phyloP scores from a whole-genome alignment of 2,888 invertebrate genomes.

The Lumbricus terrestris region DNA sequence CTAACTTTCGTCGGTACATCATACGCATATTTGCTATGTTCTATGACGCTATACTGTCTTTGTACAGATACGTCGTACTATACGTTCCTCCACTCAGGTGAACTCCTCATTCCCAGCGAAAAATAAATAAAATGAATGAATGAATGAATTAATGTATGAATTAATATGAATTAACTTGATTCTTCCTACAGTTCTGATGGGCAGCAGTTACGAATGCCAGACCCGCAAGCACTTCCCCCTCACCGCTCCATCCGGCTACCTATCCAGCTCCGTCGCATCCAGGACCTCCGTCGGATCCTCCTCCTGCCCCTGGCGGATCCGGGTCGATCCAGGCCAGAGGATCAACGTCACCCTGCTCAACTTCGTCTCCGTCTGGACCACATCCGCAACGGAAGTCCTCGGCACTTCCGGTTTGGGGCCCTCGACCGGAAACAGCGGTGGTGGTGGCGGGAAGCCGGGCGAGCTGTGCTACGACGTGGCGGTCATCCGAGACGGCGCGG shows the following conservation, averaged over 20 bases:
- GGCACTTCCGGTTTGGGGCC: background rate
- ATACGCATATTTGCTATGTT: no score
- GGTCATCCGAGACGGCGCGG: background rate
- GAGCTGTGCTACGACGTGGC: conserved; percentile 25
- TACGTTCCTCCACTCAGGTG: no score
- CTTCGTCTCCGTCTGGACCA: conserved; percentile 23
- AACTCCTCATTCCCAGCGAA: no score
- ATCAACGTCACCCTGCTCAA: conserved; percentile 30
- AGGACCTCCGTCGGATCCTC: conserved; percentile 26
- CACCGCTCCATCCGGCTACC: conserved; percentile 23
- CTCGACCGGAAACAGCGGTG: background rate
- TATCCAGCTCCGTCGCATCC: conserved; percentile 28
- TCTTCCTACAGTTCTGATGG: conserved; percentile 16
- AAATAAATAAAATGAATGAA: no score
- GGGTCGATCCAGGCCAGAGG: conserved; percentile 27
- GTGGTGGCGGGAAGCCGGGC: background rate
- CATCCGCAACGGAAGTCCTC: background rate
- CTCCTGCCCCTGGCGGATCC: conserved; percentile 34
- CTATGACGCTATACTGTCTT: no score
- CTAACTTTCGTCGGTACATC: no score
- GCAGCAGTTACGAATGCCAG: conserved; percentile 18
- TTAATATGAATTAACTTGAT: background rate
- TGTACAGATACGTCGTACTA: no score
- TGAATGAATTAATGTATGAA: no score
- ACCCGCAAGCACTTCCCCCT: background rate